Base-by-base conservation (phyloP, 2,888 invertebrate species). In the Drosophila mimica region DNA sequence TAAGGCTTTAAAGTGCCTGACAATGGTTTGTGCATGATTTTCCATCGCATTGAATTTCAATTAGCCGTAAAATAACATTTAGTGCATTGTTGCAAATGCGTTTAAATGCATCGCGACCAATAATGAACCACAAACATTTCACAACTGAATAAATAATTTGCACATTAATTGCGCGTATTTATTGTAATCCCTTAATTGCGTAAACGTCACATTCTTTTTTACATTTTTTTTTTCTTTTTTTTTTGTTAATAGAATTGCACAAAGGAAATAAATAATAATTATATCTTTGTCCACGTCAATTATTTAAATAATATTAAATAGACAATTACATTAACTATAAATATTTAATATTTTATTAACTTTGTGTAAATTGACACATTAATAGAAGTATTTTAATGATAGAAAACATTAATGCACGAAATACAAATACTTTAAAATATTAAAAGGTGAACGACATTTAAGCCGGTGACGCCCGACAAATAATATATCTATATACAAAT, bases 101-200 rank as follows among this genome's bases (percentile, higher is more conserved):
- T 82, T 79, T 60, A 70, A 84, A 65, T 57, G 53, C 70, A 67
- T 54, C 38, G 62, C 58, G 61, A 83, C 87, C 89, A 82, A 72
- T 90, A 90, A 90, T 88, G 82, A 79, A 72, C 87, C 87, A 59
- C 87, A 89, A 84, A 90, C 87, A 89, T 87, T 88, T 89, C 73
- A 71, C 87, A 89, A 71, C 87, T 89, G 87, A 87, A 88, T 88
- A 89, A 90, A 88, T 90, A 87, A 88, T 88, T 82, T 80, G 30
- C 74, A 72, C 82, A 89, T 87, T 87, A 90, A 88, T 86, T 88
- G 74, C 71, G 43, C 62, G 83, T 70, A 88, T 76, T 88, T 81
- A 80, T 69, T 75, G 75, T 82, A 86, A 88, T 75, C 84, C 70
- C 57, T 87, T 89, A 90, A 88, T 89, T 88, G 76, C 70, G 57